Percentiles rank a stretch among this genome's conserved stretches.
Evolutionary conservation across 2,888 invertebrate species (phyloP).

Genomic region (Embidobia sp.): DNA sequence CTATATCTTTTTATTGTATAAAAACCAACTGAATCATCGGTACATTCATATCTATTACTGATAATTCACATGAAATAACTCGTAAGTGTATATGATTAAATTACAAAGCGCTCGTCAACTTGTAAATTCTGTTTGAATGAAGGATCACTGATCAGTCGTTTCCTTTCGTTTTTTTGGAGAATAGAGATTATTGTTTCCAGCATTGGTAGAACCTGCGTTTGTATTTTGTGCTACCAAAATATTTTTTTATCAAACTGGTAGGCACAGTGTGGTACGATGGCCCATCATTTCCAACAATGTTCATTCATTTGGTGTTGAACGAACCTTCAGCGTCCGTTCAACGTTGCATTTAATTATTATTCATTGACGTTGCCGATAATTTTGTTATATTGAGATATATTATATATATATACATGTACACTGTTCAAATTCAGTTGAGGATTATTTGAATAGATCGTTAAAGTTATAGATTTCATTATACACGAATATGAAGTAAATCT

Average conservation of each 20-base stretch:
- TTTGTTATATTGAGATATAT: slow-evolving; percentile 26
- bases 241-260: no score
- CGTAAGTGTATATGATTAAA: slow-evolving; percentile 7
- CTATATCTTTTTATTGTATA: background rate
- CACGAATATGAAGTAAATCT: slow-evolving; percentile 17
- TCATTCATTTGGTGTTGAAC: background rate
- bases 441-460: slow-evolving; percentile 26
- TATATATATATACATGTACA: slow-evolving; percentile 11
- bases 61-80: no score
- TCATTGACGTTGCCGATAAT: slow-evolving; percentile 1
- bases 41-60: no score
- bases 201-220: no score
- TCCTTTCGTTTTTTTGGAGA: background rate
- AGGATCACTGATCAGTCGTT: background rate
- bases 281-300: no score
- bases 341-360: slow-evolving; percentile 15
- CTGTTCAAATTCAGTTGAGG: slow-evolving; percentile 5
- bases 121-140: slow-evolving; percentile 5
- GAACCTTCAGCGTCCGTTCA: background rate
- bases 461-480: slow-evolving; percentile 27
- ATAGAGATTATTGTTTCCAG: background rate
- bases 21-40: no score
- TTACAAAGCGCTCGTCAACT: slow-evolving; percentile 21
- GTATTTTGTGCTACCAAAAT: no score
- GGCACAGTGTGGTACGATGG: no score